Evolutionary conservation across 2,888 invertebrate species (phyloP), one percentile per base, ranked within the genome.

Genomic region (Trissonchulus sp.): DNA sequence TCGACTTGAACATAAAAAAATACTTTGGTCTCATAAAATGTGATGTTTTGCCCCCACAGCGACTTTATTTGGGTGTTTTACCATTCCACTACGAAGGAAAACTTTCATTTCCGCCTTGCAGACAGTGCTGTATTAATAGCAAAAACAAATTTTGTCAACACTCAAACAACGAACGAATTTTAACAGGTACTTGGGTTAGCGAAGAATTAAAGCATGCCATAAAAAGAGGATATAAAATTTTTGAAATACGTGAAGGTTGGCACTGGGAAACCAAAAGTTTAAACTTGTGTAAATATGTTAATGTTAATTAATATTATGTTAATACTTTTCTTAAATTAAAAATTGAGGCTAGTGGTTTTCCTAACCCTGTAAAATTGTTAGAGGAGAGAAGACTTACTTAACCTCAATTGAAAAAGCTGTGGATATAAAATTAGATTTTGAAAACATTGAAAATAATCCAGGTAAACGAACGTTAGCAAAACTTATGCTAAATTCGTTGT

Each of bases 71-170:
- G 23, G 71, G 71, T 8, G 36, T 69, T 0, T 74, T 83, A 1
- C 82, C 82, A 0, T 77, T 73, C 28, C 72, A 77, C 73, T 76
- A 75, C 3, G 76, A 77, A 37, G 77, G 77, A 0, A 81, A 81
- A 76, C 76, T 81, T 1, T 76, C 78, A 38, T 82, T 82, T 74
- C 77, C 81, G 0, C 75, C 82, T 3, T 82, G 82, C 77, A 38
- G 71, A 28, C 76, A 75, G 8, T 81, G 81, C 74, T 77, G 76
- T 68, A 77, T 80, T 48, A 28, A 76, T 0, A 63, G 78, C 33
- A 71, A 76, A 37, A 76, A 78, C 77, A 48, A 73, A 28, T n/a
- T n/a, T 23, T 48, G 48, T 48, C 23, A 15, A 15, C 48, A 48
- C 48, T 15, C 8, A 15, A 23, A 48, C 48, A 15, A 8, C 8